These are phyloP conservation scores for Choloepus hoffmanni DNA, from an alignment of 2,113 vertebrate species.

Conservation along the genomic window DNA sequence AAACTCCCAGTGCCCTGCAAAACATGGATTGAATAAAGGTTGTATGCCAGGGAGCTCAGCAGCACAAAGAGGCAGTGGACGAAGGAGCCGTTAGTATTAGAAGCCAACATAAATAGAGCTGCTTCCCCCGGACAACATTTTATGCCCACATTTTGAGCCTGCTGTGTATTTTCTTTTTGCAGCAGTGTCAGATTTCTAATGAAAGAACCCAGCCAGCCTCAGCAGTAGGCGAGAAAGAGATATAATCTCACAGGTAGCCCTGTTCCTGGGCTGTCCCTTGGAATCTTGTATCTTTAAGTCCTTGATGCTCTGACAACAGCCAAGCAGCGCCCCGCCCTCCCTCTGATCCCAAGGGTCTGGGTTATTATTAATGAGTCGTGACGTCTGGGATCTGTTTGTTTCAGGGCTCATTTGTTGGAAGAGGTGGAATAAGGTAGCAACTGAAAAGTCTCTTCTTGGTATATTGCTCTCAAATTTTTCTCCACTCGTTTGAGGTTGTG, in stretches of 20 bases:
- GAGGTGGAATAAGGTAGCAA: background rate
- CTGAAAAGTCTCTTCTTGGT: background rate
- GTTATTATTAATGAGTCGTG: slow-evolving; percentile 4
- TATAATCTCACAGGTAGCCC: background rate
- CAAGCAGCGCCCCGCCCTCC: background rate
- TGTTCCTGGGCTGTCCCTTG: background rate
- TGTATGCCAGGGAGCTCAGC: background rate
- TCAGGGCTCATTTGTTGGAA: slow-evolving; percentile 26
- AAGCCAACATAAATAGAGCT: background rate
- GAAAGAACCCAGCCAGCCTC: background rate
- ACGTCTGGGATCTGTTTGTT: background rate
- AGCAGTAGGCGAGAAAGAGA: background rate
- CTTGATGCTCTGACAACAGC: background rate
- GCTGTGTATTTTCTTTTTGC: background rate
- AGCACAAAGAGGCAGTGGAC: background rate
- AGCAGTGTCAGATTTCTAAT: background rate
- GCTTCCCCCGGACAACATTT: background rate
- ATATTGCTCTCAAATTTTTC: background rate
- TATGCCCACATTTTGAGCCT: background rate
- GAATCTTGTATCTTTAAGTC: background rate
- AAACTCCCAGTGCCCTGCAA: background rate
- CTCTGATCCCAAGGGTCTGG: background rate
- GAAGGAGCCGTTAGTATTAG: background rate
- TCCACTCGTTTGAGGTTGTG: background rate
- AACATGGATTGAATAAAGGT: background rate